phyloP scores from a whole-genome alignment of 2,797 vertebrate genomes.

The Fistularia tabacaria region DNA sequence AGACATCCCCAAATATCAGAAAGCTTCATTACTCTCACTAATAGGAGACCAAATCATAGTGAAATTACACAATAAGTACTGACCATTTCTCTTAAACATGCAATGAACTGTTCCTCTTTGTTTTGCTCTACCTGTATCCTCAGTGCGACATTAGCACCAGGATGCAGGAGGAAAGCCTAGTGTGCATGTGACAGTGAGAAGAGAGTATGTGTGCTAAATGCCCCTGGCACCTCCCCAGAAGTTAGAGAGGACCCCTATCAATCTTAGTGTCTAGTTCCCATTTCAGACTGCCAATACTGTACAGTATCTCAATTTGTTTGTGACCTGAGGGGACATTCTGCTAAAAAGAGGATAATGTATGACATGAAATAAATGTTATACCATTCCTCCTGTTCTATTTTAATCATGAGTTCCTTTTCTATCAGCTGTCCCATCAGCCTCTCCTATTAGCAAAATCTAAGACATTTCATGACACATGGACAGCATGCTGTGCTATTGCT shows the following conservation, averaged over 20 bases:
- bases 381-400: constrained; percentile 12
- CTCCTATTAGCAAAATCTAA: constrained; percentile 14
- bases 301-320: constrained; percentile 17
- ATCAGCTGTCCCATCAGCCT: constrained; percentile 6
- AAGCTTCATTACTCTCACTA: constrained; percentile 34
- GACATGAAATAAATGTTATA: constrained; percentile 30
- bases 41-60: constrained; percentile 35
- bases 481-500: constrained; percentile 35
- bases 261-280: constrained; percentile 43
- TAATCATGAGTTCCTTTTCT: not conserved
- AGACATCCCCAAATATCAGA: constrained; percentile 27
- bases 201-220: constrained; percentile 29
- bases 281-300: constrained; percentile 33
- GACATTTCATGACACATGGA: constrained; percentile 40
- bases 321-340: constrained; percentile 30
- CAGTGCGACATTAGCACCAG: constrained; percentile 43
- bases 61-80: constrained; percentile 35
- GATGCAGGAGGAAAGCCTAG: constrained; percentile 19
- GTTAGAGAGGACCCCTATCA: constrained; percentile 46
- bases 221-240: constrained; percentile 49
- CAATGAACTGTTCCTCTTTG: constrained; percentile 24
- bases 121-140: constrained; percentile 19
- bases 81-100: constrained; percentile 37
- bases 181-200: constrained; percentile 35
- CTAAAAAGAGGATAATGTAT: constrained; percentile 43